Base-by-base conservation (phyloP, 2,113 vertebrate species). In the Nothoprocta pentlandii region DNA sequence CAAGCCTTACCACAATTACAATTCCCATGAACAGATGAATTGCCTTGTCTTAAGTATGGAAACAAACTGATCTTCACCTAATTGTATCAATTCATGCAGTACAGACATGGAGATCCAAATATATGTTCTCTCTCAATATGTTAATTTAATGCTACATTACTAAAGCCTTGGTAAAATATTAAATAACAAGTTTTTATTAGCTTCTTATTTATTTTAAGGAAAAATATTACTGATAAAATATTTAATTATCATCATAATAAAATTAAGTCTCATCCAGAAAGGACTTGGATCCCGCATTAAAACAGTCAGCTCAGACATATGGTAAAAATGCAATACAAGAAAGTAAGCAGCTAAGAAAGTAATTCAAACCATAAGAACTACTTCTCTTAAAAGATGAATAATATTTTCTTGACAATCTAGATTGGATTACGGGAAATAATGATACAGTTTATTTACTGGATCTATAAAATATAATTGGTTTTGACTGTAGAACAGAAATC, bases 401-500 rank as follows among this genome's bases (percentile, higher is more conserved):
- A 30, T 70, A 75, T 42, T 85, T 90, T 85, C 28, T 2, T 70
- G 91, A 41, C 16, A 61, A 83, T 77, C 56, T 77, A 87, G 59
- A 44, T 19, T 25, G 13, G 5, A 2, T 58, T 86, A 73, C 68
- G 79, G 59, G 59, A 49, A 73, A 80, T 83, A 77, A n/a, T 16
- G 4, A 49, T 83, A 49, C 17, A 67, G 8, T 3, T 86, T 46
- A 68, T 64, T 64, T 73, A 4, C 22, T 56, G 21, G 20, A 59
- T 46, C 28, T 53, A 46, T 46, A 85, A 91, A 92, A 92, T 10
- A 22, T 41, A 87, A 87, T 5, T 78, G 34, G 16, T 67, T 74
- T 75, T 78, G 28, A 69, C 13, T 69, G 12, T 12, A 56, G 20
- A 74, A 47, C 10, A 85, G 12, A 17, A 69, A 42, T 32, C 9